Base-by-base conservation (phyloP, 2,797 vertebrate genomes). In the Pteronotus mesoamericanus region DNA sequence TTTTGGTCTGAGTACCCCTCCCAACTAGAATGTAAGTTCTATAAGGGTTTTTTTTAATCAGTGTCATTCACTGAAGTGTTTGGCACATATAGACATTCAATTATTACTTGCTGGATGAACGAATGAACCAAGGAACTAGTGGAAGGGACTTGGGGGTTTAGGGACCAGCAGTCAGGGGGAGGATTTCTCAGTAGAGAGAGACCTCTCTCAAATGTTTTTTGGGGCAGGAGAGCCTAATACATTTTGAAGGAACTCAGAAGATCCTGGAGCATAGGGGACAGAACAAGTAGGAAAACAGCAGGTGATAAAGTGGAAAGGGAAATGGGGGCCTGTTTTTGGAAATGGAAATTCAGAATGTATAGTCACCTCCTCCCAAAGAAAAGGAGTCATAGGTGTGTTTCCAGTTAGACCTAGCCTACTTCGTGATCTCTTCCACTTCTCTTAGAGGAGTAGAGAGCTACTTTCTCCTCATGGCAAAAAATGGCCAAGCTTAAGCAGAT, bases 401-500 rank as follows among this genome's bases (percentile, higher is more conserved):
- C 42, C 72, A 19, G 15, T 51, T 42, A 32, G 26, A 44, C 22
- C 42, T 34, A 72, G n/a, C 61, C 53, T 71, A 32, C 34, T 66
- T 18, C 72, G 18, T 64, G 66, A 37, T 46, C 16, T 57, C 87
- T 92, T 80, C 34, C 0, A 24, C 21, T 42, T 64, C 51, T 37
- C 34, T 24, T 57, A 93, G 90, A 96, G n/a, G 9, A 96, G 74
- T 87, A 86, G 44, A 89, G 19, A 64, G n/a, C 71, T 69, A n/a
- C 19, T 91, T 9, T 72, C 80, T 29, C 89, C 82, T 86, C 34
- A 6, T 83, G 96, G 69, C n/a, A n/a, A 97, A 29, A 55, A 94
- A 46, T 66, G 82, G 78, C 42, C 21, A 5, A n/a, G 44, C 0
- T 3, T 55, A 94, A 90, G 46, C 95, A 97, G 96, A 95, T 97